These are phyloP conservation scores for Aspidiotus rigidus DNA, from an alignment of 2,888 invertebrate genomes.

Conservation along the genomic window DNA sequence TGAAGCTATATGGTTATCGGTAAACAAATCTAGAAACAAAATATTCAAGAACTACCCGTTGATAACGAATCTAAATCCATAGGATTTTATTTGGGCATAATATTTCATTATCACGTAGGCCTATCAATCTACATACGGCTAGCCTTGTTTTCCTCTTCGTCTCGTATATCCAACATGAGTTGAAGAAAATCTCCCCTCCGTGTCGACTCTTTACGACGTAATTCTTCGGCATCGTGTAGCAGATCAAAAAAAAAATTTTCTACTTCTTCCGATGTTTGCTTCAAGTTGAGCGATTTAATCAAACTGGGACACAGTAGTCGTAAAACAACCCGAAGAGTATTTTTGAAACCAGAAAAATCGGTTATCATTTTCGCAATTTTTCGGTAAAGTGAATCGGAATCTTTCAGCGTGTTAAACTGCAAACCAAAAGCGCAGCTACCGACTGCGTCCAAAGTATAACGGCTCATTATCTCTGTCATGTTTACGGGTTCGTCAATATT, in stretches of 20 bases:
- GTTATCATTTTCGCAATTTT: too few relatives aligned
- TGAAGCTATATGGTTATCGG: slow-evolving; percentile 48
- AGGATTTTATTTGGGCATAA: too few relatives aligned
- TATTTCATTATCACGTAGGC: too few relatives aligned
- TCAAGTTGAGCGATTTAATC: too few relatives aligned
- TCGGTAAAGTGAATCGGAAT: too few relatives aligned
- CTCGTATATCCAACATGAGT: not conserved
- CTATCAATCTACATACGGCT: not conserved
- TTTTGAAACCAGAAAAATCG: not conserved
- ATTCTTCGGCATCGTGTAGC: too few relatives aligned
- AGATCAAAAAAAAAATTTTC: too few relatives aligned
- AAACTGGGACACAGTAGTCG: not conserved
- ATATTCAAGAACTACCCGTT: too few relatives aligned
- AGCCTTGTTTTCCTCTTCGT: too few relatives aligned
- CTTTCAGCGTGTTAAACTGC: too few relatives aligned
- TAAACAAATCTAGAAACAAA: slow-evolving; percentile 41
- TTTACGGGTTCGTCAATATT: not conserved
- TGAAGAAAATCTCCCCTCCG: not conserved
- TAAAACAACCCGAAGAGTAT: not conserved
- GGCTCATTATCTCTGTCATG: not conserved
- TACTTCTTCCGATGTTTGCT: too few relatives aligned
- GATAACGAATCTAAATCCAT: too few relatives aligned
- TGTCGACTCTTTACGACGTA: not conserved
- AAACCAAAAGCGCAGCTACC: not conserved
- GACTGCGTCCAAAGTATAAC: not conserved